Evolutionary conservation across 2,888 invertebrate species (phyloP), one percentile per base, ranked within the genome.

Genomic region (Azorinus chamasolen): DNA sequence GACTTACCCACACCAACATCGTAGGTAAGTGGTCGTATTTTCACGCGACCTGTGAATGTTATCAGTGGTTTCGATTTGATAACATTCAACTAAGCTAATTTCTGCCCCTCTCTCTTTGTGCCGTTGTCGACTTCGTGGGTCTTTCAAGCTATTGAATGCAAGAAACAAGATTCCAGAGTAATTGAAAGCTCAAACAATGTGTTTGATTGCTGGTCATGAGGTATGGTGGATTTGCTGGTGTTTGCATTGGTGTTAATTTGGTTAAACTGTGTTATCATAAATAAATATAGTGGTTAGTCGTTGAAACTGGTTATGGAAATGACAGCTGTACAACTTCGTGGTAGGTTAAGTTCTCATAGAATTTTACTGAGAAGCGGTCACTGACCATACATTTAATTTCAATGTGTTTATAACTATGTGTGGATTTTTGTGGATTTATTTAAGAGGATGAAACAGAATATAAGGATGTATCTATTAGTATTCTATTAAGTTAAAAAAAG

Each of bases 1-100:
- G 91, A 51, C 63, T 88, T 14, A 80, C 86, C 37, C 91, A 92
- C 71, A 75, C 80, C 43, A 85, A 90, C 63, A 91, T 92, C 5
- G 83, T 91, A 20, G 89, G 91, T 91, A 79, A 85, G 90, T 83
- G 4, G 27, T 18, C 55, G 54, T 18, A 37, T 39, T 37, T 63
- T 63, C 63, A 39, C 51, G n/a, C 51, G 32, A 18, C 14, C 6
- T 8, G 25, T 50, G 41, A 57, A 48, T 55, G 45, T 55, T 66
- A 66, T 57, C 32, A 32, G 32, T 22, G 24, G 66, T 32, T 66
- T 27, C 18, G 22, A 24, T 45, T 16, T 46, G 65, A 65, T 63
- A 53, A 57, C 46, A 53, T 53, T 53, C 27, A 53, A 20, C 45
- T 5, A 4, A 45, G 45, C 45, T 32, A 32, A 32, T 32, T 32